Conservation (phyloP, 2,797 vertebrate species). For the Lophius americanus region DNA sequence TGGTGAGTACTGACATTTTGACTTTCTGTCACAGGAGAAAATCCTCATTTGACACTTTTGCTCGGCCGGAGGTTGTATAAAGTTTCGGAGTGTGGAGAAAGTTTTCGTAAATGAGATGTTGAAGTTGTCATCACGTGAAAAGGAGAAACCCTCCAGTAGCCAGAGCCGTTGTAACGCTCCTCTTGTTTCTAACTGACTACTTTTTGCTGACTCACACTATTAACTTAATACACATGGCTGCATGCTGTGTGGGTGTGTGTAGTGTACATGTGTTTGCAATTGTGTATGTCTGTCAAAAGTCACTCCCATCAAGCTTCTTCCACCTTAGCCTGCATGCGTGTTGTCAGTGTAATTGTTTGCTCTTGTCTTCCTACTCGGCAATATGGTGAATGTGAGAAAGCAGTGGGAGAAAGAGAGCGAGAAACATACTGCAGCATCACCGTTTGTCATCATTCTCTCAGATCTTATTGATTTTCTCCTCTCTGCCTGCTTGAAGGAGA, state of each 20-base stretch:
- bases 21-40: slow-evolving; percentile 8
- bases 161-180: slow-evolving; percentile 8
- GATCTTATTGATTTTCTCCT: slow-evolving; percentile 57
- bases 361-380: background rate
- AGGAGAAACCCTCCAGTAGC: slow-evolving; percentile 23
- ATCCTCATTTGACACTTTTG: slow-evolving; percentile 37
- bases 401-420: background rate
- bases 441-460: slow-evolving; percentile 41
- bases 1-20: slow-evolving; percentile 63
- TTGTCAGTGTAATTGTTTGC: slow-evolving; percentile 6
- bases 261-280: slow-evolving; percentile 46
- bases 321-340: background rate
- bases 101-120: background rate
- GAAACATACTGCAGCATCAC: slow-evolving; percentile 19
- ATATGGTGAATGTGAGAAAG: no score
- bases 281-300: slow-evolving; percentile 26
- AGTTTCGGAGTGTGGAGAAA: background rate
- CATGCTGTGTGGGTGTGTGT: slow-evolving; percentile 50
- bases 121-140: background rate
- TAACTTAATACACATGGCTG: slow-evolving; percentile 62
- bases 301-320: slow-evolving; percentile 6
- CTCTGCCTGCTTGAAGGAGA: slow-evolving; percentile 41
- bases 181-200: slow-evolving; percentile 46
- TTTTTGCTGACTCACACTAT: slow-evolving; percentile 72
- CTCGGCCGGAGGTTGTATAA: no score